Conservation (phyloP, 2,113 vertebrate genomes). For the Chaetura pelagica region DNA sequence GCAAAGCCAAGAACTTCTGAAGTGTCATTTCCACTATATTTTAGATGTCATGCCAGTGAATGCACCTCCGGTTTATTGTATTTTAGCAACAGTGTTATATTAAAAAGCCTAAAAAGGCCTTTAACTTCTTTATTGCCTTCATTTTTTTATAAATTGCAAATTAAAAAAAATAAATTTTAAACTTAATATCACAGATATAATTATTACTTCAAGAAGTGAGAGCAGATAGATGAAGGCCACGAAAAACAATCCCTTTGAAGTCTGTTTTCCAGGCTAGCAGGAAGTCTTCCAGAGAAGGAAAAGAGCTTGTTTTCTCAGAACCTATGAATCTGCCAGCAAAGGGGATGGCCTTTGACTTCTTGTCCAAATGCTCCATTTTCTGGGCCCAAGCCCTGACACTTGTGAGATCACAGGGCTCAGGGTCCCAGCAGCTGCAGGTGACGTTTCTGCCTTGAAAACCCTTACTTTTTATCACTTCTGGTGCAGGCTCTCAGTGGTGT, state of each 20-base stretch:
- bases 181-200: neutral
- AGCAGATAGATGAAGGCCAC: neutral
- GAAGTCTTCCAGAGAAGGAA: neutral
- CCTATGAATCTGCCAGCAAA: accelerated
- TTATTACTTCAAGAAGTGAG: neutral
- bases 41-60: neutral
- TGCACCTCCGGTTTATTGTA: neutral
- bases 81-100: neutral
- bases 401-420: neutral
- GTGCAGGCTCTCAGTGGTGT: neutral
- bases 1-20: neutral
- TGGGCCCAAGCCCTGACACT: neutral
- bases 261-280: neutral
- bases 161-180: neutral
- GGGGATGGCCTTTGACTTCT: neutral
- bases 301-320: neutral
- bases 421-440: accelerated
- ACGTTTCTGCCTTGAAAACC: neutral
- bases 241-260: neutral
- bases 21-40: neutral
- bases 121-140: neutral
- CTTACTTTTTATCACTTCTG: accelerated
- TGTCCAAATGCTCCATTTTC: neutral
- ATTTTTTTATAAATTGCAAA: neutral
- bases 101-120: neutral